Conservation (phyloP, 1,140 invertebrate genomes). For the Calosoma granatense region DNA sequence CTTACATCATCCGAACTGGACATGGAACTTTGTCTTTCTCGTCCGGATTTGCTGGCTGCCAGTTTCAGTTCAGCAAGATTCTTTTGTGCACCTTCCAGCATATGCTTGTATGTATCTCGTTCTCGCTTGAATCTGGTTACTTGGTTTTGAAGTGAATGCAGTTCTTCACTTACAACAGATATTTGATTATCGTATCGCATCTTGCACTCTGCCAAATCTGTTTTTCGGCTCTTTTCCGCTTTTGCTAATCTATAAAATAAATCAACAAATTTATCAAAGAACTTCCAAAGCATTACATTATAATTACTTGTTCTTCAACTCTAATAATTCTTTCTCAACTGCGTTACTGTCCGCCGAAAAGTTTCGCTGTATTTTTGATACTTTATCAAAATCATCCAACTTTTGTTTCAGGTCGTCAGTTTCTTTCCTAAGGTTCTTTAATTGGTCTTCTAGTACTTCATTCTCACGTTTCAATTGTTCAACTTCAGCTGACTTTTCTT, state of each 20-base stretch:
- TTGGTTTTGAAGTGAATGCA: conserved; percentile 73
- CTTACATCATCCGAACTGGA: conserved; percentile 51
- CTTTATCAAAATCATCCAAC: conserved; percentile 75
- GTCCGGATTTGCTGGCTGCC: conserved; percentile 31
- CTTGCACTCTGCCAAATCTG: conserved; percentile 75
- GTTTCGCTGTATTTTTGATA: conserved; percentile 68
- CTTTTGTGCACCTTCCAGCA: conserved; percentile 77
- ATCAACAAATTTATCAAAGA: not conserved
- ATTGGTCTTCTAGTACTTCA: conserved; percentile 57
- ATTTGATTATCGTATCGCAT: conserved; percentile 82
- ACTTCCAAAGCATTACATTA: not conserved
- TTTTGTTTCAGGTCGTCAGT: conserved; percentile 72
- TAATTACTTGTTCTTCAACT: conserved; percentile 50
- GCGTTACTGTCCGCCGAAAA: conserved; percentile 62
- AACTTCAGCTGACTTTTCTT: conserved; percentile 65
- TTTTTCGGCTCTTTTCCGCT: conserved; percentile 70
- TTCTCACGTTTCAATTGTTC: conserved; percentile 62
- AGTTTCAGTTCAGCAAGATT: conserved; percentile 65
- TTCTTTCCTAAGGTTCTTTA: conserved; percentile 58
- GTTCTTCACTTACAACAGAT: conserved; percentile 73
- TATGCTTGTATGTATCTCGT: conserved; percentile 82
- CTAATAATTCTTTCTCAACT: conserved; percentile 63
- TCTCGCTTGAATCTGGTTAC: conserved; percentile 73
- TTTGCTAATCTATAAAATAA: conserved; percentile 49
- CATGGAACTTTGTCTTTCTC: conserved; percentile 34